Percentiles rank a stretch among this genome's conserved stretches.
phyloP scores from a whole-genome alignment of 2,797 vertebrate species.

The Crossoptilon crossoptilon region DNA sequence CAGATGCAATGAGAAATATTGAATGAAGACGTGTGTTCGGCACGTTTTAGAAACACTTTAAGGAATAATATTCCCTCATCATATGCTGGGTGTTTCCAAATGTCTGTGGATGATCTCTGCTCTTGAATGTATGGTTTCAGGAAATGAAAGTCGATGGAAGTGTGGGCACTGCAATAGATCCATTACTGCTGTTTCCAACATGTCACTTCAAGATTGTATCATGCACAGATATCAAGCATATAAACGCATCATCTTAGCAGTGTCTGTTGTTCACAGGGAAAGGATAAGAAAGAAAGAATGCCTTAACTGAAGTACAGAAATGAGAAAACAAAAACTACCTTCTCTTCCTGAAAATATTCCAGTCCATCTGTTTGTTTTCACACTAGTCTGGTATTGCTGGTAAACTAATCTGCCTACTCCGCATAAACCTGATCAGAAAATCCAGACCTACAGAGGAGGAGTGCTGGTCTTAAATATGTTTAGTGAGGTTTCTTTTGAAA shows the following conservation, averaged over 20 bases:
- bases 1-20: background rate
- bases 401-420: slow-evolving; percentile 13
- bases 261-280: background rate
- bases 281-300: background rate
- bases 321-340: background rate
- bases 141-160: background rate
- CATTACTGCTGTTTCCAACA: background rate
- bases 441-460: background rate
- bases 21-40: background rate
- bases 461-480: background rate
- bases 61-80: background rate
- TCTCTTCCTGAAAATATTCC: background rate
- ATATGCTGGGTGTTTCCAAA: background rate
- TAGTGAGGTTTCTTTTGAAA: slow-evolving; percentile 11
- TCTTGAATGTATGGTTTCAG: background rate
- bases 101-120: background rate
- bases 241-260: background rate
- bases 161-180: background rate
- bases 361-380: background rate
- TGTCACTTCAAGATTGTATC: background rate
- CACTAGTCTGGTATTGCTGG: background rate
- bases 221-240: background rate
- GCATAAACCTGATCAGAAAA: background rate
- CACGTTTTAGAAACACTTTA: background rate
- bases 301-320: background rate